Conservation (phyloP, 2,888 invertebrate genomes). For the Pseudococcus viburni region DNA sequence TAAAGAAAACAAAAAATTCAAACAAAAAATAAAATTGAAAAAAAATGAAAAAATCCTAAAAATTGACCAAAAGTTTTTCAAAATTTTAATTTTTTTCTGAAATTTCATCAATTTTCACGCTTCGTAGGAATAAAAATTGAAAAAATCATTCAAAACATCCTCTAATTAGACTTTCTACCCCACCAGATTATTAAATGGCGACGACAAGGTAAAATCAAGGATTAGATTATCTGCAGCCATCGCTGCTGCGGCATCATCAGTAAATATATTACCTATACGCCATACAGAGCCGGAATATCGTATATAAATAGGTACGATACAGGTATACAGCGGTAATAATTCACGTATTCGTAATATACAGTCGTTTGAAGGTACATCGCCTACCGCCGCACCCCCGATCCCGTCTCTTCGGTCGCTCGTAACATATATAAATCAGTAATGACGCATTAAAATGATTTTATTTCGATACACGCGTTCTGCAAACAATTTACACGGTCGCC, state of each 20-base stretch:
- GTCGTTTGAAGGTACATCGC: neutral
- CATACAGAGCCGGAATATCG: neutral
- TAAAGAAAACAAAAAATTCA: no score
- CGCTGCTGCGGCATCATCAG: neutral
- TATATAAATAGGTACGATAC: neutral
- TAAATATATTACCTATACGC: neutral
- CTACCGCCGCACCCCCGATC: neutral
- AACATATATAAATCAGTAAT: slow-evolving; percentile 29
- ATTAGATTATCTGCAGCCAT: neutral
- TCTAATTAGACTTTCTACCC: no score
- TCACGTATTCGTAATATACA: neutral
- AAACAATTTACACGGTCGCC: slow-evolving; percentile 32
- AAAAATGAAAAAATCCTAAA: neutral
- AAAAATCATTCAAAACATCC: neutral
- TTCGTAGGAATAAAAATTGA: no score
- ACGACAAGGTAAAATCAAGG: no score
- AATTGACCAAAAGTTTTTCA: neutral
- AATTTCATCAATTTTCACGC: no score
- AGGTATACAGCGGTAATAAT: slow-evolving; percentile 8
- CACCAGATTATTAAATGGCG: no score
- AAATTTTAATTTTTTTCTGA: neutral
- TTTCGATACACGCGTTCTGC: slow-evolving; percentile 20
- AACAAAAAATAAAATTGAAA: no score
- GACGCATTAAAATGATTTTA: slow-evolving; percentile 41
- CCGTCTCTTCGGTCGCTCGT: neutral